These are phyloP conservation scores for Lomographa bimaculata DNA, from an alignment of 2,888 invertebrate genomes.

Conservation along the genomic window DNA sequence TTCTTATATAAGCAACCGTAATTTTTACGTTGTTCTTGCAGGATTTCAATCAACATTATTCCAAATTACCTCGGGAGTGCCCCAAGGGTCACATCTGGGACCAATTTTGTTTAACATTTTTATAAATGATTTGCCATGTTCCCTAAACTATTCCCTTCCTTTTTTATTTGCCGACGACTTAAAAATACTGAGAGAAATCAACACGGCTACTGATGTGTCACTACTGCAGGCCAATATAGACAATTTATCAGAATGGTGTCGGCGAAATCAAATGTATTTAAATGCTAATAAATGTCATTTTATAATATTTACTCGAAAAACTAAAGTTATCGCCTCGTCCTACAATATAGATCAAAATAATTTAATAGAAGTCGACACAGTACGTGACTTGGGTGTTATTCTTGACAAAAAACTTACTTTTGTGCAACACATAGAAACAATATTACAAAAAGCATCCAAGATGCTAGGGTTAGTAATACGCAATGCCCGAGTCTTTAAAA, in stretches of 20 bases:
- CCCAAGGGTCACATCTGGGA: neutral
- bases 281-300: constrained; percentile 3
- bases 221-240: constrained; percentile 6
- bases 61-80: neutral
- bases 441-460: neutral
- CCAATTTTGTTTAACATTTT: neutral
- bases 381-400: neutral
- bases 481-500: neutral
- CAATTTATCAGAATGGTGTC: constrained; percentile 4
- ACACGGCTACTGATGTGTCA: constrained; percentile 1
- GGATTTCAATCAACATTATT: no score
- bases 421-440: neutral
- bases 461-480: neutral
- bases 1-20: no score
- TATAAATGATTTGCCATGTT: neutral
- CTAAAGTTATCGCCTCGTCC: neutral
- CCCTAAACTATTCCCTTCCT: neutral
- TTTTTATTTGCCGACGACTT: constrained; percentile 1
- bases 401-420: neutral
- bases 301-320: neutral
- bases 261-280: constrained; percentile 1
- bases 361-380: neutral
- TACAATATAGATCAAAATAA: neutral
- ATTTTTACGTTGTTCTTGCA: no score
- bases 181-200: neutral